phyloP scores from a whole-genome alignment of 2,113 vertebrate genomes.

The Connochaetes taurinus region DNA sequence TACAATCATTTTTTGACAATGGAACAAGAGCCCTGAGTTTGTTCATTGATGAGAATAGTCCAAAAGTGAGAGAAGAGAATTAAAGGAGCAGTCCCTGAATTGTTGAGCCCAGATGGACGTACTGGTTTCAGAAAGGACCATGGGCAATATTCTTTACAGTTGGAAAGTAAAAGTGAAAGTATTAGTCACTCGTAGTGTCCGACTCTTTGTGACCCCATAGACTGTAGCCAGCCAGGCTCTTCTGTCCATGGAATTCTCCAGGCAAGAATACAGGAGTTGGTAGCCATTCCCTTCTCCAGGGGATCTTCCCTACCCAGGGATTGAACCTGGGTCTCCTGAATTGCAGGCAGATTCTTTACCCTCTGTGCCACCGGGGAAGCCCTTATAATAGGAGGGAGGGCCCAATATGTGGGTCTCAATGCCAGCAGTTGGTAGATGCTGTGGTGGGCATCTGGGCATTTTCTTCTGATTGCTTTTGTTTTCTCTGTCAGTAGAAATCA shows the following conservation, averaged over 20 bases:
- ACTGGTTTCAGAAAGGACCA: not conserved
- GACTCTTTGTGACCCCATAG: not conserved
- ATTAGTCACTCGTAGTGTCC: accelerated
- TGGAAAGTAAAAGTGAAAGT: not conserved
- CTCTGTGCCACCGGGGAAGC: not conserved
- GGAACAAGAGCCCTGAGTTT: not conserved
- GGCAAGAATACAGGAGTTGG: not conserved
- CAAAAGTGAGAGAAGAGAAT: not conserved
- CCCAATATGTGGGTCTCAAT: no score
- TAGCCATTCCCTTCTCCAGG: not conserved
- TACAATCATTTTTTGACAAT: not conserved
- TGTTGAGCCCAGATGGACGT: not conserved
- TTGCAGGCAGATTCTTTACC: not conserved
- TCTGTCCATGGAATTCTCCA: not conserved
- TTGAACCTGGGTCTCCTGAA: not conserved
- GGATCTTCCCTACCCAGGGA: not conserved
- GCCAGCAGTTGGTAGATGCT: not conserved
- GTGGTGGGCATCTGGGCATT: not conserved
- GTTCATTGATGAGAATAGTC: not conserved
- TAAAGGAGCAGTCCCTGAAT: not conserved
- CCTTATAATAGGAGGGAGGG: not conserved
- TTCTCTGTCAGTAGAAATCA: not conserved
- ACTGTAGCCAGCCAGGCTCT: not conserved
- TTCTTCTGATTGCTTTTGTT: not conserved
- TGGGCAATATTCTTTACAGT: not conserved